These are phyloP conservation scores for Tryphoninae sp. DNA, from an alignment of 2,888 invertebrate species.

Conservation along the genomic window DNA sequence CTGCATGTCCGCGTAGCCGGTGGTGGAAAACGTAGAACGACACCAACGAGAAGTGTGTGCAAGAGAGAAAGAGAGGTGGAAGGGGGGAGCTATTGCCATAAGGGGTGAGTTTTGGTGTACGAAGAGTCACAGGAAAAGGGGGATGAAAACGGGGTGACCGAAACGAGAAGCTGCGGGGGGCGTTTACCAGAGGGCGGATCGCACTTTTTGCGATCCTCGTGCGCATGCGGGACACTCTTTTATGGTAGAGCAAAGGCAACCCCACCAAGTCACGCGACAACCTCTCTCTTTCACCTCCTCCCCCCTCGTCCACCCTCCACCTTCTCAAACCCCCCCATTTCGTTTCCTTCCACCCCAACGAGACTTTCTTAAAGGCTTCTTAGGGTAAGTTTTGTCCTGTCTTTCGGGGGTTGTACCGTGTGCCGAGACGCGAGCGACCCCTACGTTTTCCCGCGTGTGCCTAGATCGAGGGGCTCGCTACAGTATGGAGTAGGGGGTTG, in stretches of 20 bases:
- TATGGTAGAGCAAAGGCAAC: slow-evolving; percentile 68
- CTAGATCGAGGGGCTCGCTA: slow-evolving; percentile 30
- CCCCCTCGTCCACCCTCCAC: slow-evolving; percentile 62
- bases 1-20: slow-evolving; percentile 43
- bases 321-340: slow-evolving; percentile 27
- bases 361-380: slow-evolving; percentile 80
- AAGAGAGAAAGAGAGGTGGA: slow-evolving; percentile 52
- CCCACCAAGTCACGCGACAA: slow-evolving; percentile 61
- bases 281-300: slow-evolving; percentile 49
- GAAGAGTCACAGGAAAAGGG: slow-evolving; percentile 56
- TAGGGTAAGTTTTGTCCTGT: slow-evolving; percentile 79
- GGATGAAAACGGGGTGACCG: slow-evolving; percentile 65
- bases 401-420: slow-evolving; percentile 58
- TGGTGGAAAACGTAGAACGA: slow-evolving; percentile 51
- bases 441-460: slow-evolving; percentile 30
- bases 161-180: slow-evolving; percentile 69
- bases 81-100: slow-evolving; percentile 43
- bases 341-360: slow-evolving; percentile 68
- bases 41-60: slow-evolving; percentile 32
- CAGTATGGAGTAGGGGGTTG: slow-evolving; percentile 48
- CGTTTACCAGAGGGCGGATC: slow-evolving; percentile 78
- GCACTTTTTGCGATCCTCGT: slow-evolving; percentile 75
- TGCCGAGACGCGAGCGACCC: slow-evolving; percentile 10
- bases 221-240: slow-evolving; percentile 80
- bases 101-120: slow-evolving; percentile 51